Conservation (phyloP, 1,140 invertebrate genomes). For the Goniozus legneri region DNA sequence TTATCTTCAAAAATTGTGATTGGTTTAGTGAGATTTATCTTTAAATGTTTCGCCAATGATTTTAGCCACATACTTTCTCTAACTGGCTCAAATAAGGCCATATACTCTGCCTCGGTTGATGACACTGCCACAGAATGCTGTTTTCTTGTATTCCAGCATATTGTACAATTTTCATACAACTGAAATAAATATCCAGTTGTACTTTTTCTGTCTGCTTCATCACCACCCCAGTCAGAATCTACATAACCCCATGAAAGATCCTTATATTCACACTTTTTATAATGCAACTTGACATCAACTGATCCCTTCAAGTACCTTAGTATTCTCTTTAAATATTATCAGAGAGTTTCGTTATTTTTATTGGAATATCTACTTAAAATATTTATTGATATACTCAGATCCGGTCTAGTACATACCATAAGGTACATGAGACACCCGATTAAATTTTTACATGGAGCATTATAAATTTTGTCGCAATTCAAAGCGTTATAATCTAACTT, state of each 20-base stretch:
- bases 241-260: constrained; percentile 23
- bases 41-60: not conserved
- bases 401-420: constrained; percentile 10
- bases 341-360: constrained; percentile 6
- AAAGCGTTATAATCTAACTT: constrained; percentile 1
- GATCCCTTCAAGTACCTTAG: constrained; percentile 17
- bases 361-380: constrained; percentile 6
- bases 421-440: constrained; percentile 10
- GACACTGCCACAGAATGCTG: not conserved
- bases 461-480: not conserved
- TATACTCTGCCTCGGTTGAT: not conserved
- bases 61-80: not conserved
- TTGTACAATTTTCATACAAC: not conserved
- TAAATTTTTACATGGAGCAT: constrained; percentile 5
- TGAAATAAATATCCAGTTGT: constrained; percentile 24
- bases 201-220: constrained; percentile 21
- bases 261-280: constrained; percentile 21
- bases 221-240: constrained; percentile 25
- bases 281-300: constrained; percentile 16
- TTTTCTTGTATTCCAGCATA: not conserved
- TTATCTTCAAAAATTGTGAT: constrained; percentile 32
- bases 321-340: constrained; percentile 14
- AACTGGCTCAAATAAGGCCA: not conserved
- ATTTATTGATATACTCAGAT: constrained; percentile 5
- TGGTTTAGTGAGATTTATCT: not conserved